These are phyloP conservation scores for Heterodera carotae DNA, from an alignment of 1,140 invertebrate genomes.

Conservation along the genomic window DNA sequence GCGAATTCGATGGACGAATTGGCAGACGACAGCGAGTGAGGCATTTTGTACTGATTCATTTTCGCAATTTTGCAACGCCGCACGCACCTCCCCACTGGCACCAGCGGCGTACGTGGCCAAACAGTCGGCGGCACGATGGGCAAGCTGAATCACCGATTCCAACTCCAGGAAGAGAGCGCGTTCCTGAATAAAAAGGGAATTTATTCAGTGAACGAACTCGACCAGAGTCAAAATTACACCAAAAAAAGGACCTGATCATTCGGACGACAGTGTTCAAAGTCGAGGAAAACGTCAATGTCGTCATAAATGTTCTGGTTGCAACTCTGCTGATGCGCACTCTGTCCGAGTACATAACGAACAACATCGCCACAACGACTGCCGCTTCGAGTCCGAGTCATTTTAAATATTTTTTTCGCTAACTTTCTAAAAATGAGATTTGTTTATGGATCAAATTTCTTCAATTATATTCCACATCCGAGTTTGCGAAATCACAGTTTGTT, in stretches of 20 bases:
- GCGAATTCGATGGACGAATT: constrained; percentile 27
- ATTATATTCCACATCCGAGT: too few species aligned
- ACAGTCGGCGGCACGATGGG: constrained; percentile 6
- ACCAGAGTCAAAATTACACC: background rate
- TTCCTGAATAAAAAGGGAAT: background rate
- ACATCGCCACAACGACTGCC: constrained; percentile 42
- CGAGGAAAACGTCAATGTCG: constrained; percentile 40
- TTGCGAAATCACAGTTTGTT: too few species aligned
- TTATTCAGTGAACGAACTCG: background rate
- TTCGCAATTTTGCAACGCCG: constrained; percentile 39
- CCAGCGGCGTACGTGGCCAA: constrained; percentile 37
- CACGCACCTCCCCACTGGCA: constrained; percentile 31
- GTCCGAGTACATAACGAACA: constrained; percentile 36
- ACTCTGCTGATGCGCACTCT: constrained; percentile 15
- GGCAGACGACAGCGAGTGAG: constrained; percentile 30
- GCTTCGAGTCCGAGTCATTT: constrained; percentile 38
- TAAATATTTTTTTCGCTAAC: too few species aligned
- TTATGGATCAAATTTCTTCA: too few species aligned
- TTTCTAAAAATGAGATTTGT: too few species aligned
- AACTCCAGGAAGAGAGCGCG: constrained; percentile 20
- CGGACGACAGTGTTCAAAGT: constrained; percentile 40
- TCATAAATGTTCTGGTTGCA: constrained; percentile 35
- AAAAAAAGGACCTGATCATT: constrained; percentile 23
- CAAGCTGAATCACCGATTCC: constrained; percentile 27
- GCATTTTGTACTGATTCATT: constrained; percentile 34